Base-by-base conservation (phyloP, 2,888 invertebrate genomes). In the Acholoe squamosa region DNA sequence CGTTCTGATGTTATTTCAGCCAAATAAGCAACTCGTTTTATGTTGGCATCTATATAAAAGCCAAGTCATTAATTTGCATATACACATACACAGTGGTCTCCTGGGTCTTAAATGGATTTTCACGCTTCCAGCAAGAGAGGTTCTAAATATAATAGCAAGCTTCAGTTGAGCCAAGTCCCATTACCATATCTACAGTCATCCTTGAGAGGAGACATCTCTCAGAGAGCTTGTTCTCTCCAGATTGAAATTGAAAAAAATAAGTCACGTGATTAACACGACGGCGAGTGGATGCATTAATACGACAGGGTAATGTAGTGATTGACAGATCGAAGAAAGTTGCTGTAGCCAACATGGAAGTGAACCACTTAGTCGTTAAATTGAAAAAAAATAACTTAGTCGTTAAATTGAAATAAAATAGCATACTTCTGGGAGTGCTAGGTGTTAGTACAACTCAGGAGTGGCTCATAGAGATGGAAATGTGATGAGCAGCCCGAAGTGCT, bases 61-160 rank as follows among this genome's bases (percentile, higher is more conserved):
- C 61, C 61, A 61, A 5, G 61, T 61, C 5, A 61, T 61, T 61
- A 61, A 61, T 61, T 61, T 61, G 61, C 61, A 61, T 61, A 61
- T 61, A 43, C 43, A 43, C 61, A 61, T 61, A 19, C 61, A 5
- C 61, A 22, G 61, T n/a, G 61, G 19, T 61, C 19, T 61, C n/a
- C 61, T 12, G 61, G n/a, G n/a, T 3, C 61, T 14, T 61, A 12
- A 61, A 61, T 61, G 19, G 61, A 61, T 5, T 61, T 61, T 19
- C 61, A 3, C n/a, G n/a, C 61, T 22, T 61, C 61, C 61, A n/a
- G 61, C 61, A 61, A n/a, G n/a, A 43, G 1, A n/a, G 19, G 61
- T 19, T 61, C 61, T 61, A 3, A 61, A 61, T 61, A 61, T 61
- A 61, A 61, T 61, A 61, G 14, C 61, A 61, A n/a, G 61, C 61